phyloP scores from a whole-genome alignment of 92 coral and sea anemone species.

The Phenganax subtilis region DNA sequence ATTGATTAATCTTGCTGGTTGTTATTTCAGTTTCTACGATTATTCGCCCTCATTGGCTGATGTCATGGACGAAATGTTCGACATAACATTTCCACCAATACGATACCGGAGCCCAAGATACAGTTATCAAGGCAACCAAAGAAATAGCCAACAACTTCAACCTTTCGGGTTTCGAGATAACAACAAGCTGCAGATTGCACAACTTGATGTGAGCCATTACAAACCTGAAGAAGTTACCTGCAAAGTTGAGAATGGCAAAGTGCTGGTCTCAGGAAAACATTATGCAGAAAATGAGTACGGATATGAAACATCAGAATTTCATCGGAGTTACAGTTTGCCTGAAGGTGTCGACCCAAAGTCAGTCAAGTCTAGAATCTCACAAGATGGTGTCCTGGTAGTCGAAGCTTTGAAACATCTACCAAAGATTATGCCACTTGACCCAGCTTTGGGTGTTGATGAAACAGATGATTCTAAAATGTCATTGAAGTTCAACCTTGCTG shows the following conservation, averaged over 20 bases:
- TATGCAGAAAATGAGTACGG: conserved; percentile 75
- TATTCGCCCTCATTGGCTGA: not conserved
- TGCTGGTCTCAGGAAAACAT: conserved; percentile 74
- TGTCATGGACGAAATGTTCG: conserved; percentile 26
- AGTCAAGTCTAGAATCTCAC: conserved; percentile 66
- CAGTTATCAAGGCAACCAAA: not conserved
- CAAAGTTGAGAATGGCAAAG: conserved; percentile 69
- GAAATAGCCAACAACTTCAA: not conserved
- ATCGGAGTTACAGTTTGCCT: conserved; percentile 72
- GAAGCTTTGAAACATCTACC: conserved; percentile 61
- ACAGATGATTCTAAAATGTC: conserved; percentile 75
- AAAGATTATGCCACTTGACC: conserved; percentile 40
- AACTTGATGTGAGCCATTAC: conserved; percentile 73
- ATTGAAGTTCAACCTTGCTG: conserved; percentile 68
- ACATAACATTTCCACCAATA: conserved; percentile 6
- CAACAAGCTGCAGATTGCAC: conserved; percentile 45
- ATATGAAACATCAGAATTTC: conserved; percentile 75
- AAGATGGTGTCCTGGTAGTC: conserved; percentile 69
- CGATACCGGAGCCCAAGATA: conserved; percentile 16
- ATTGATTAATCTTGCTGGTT: too few species aligned
- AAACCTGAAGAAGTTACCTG: conserved; percentile 82
- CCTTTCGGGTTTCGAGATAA: not conserved
- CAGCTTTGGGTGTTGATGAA: conserved; percentile 65
- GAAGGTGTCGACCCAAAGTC: conserved; percentile 71
- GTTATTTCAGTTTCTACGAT: too few species aligned